phyloP scores from a whole-genome alignment of 2,797 vertebrate species.

The Toxotes lorentzi region DNA sequence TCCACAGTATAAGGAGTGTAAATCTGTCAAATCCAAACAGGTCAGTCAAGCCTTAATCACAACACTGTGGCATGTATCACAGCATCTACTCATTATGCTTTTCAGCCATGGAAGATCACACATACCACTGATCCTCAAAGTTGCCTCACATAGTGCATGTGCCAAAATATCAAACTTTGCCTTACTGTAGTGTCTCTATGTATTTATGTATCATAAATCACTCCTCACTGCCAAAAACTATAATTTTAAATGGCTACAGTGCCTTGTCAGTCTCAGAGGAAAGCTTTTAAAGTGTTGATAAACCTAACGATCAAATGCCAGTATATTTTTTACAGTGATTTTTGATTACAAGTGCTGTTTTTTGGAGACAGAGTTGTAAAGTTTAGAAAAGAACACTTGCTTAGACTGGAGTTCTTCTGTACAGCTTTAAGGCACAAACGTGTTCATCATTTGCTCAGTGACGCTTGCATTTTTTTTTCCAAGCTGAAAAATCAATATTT shows the following conservation, averaged over 20 bases:
- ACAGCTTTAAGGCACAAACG: constrained; percentile 41
- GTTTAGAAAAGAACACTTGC: constrained; percentile 50
- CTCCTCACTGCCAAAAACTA: constrained; percentile 75
- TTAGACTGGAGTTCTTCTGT: constrained; percentile 38
- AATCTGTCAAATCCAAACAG: constrained; percentile 62
- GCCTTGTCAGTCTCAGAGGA: constrained; percentile 82
- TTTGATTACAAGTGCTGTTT: constrained; percentile 62
- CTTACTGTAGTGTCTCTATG: constrained; percentile 67
- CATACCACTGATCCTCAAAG: constrained; percentile 38
- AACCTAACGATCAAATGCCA: constrained; percentile 67
- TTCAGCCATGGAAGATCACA: constrained; percentile 22
- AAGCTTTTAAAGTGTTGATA: constrained; percentile 63
- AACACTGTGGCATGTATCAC: constrained; percentile 23
- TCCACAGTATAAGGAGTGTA: constrained; percentile 35
- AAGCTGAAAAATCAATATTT: constrained; percentile 53
- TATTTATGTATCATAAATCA: constrained; percentile 59
- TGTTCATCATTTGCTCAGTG: constrained; percentile 53
- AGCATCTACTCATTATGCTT: constrained; percentile 20
- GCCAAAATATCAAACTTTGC: constrained; percentile 73
- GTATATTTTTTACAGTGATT: constrained; percentile 79
- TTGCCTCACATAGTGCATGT: constrained; percentile 64
- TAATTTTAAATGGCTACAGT: constrained; percentile 71
- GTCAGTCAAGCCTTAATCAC: constrained; percentile 49
- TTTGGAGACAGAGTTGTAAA: constrained; percentile 52
- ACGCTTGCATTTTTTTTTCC: constrained; percentile 52